Percentiles rank a stretch among this genome's conserved stretches.
These are phyloP conservation scores for Eudasyphora cyanicolor DNA, from an alignment of 2,888 invertebrate genomes.

Conservation along the genomic window DNA sequence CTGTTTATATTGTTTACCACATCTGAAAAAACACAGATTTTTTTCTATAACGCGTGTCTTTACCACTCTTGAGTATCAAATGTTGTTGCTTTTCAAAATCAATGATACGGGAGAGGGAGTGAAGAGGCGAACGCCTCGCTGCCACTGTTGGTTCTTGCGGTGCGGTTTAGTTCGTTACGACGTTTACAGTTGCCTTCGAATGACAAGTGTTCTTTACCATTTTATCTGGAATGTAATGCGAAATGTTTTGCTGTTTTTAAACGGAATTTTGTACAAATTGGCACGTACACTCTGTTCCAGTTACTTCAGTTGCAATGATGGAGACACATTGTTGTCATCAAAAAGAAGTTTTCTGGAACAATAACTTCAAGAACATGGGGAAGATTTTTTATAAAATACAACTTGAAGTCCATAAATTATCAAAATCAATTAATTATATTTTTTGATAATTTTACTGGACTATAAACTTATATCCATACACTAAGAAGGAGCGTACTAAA, in stretches of 20 bases:
- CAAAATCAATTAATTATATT: no score
- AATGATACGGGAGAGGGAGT: no score
- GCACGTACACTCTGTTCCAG: not conserved
- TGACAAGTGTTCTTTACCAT: constrained; percentile 40
- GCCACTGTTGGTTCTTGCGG: constrained; percentile 40
- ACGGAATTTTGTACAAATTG: constrained; percentile 11
- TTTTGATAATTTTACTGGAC: no score
- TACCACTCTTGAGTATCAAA: constrained; percentile 57
- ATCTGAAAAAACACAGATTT: constrained; percentile 28
- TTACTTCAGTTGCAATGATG: not conserved
- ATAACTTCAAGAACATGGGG: no score
- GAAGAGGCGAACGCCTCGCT: no score
- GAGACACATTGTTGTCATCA: no score
- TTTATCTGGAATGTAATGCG: constrained; percentile 3
- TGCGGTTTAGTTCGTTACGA: constrained; percentile 15
- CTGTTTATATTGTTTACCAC: constrained; percentile 28
- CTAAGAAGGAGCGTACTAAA: no score
- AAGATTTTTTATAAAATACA: no score
- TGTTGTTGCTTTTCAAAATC: no score
- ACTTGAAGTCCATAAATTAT: no score
- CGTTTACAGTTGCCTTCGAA: constrained; percentile 41
- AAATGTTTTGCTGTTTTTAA: not conserved
- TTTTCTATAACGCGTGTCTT: constrained; percentile 53
- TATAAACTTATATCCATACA: no score
- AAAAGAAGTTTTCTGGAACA: no score